A percentile compares a stretch with the other conserved stretches of the same genome.
Conservation (phyloP, 2,888 invertebrate genomes). For the Biston betularia region DNA sequence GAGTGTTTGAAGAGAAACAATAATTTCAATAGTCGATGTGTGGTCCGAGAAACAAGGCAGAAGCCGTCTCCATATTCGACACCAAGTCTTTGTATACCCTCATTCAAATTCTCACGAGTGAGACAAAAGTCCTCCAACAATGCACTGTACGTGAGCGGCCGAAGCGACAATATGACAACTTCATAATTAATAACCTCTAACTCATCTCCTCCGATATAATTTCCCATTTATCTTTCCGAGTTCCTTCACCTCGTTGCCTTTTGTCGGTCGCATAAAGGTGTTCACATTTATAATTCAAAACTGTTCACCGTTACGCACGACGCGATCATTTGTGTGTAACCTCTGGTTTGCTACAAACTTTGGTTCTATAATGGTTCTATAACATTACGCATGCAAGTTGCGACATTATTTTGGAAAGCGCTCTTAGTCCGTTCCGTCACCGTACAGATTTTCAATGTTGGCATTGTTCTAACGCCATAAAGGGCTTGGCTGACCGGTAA, state of each 20-base stretch:
- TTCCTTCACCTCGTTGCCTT: conserved; percentile 78
- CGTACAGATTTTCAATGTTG: conserved; percentile 37
- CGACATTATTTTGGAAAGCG: conserved; percentile 48
- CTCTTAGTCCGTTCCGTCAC: conserved; percentile 38
- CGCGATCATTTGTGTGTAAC: conserved; percentile 66
- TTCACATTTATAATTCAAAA: conserved; percentile 78
- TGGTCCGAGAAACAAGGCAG: conserved; percentile 72
- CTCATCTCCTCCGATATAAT: conserved; percentile 84
- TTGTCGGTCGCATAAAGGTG: conserved; percentile 80
- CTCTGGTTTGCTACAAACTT: conserved; percentile 34
- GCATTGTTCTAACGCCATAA: conserved; percentile 30
- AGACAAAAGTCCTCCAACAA: conserved; percentile 77
- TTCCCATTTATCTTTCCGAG: conserved; percentile 81
- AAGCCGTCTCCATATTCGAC: conserved; percentile 70
- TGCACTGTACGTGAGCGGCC: conserved; percentile 73
- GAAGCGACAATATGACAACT: conserved; percentile 80
- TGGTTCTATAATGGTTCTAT: conserved; percentile 17
- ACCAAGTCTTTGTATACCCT: conserved; percentile 62
- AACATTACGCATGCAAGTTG: conserved; percentile 40
- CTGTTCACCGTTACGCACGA: conserved; percentile 82
- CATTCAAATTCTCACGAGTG: conserved; percentile 79
- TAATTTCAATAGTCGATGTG: conserved; percentile 61
- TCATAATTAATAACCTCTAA: conserved; percentile 85
- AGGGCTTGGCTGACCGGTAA: conserved; percentile 27
- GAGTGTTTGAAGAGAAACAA: conserved; percentile 47